Percentiles rank a stretch among this genome's conserved stretches.
phyloP scores from a whole-genome alignment of 64 coral and sea anemone genomes.

The Stichodactyla helianthus region DNA sequence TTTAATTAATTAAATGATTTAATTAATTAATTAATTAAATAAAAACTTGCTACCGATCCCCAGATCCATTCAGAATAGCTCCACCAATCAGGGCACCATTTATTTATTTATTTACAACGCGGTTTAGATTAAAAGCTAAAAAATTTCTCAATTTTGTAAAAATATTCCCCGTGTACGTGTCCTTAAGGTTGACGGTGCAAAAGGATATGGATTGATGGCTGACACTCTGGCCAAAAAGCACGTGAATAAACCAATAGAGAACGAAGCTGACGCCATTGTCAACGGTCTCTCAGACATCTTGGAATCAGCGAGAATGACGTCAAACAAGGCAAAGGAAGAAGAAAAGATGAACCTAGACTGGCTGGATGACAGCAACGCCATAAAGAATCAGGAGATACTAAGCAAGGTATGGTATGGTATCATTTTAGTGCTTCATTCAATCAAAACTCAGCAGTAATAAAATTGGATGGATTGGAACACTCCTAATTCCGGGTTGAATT shows the following conservation, averaged over 20 bases:
- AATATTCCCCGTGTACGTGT: neutral
- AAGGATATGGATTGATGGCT: slow-evolving; percentile 35
- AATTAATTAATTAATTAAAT: too few relatives aligned
- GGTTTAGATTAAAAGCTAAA: too few relatives aligned
- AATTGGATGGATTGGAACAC: too few relatives aligned
- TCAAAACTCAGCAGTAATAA: too few relatives aligned
- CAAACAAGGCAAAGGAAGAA: slow-evolving; percentile 7
- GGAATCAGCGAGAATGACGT: slow-evolving; percentile 5
- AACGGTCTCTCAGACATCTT: slow-evolving; percentile 24
- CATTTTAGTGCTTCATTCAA: neutral
- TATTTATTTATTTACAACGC: too few relatives aligned
- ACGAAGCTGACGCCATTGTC: slow-evolving; percentile 19
- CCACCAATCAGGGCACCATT: too few relatives aligned
- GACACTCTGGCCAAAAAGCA: slow-evolving; percentile 30
- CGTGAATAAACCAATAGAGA: slow-evolving; percentile 8
- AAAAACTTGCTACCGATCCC: too few relatives aligned
- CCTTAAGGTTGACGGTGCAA: slow-evolving; percentile 30
- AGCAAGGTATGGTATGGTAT: slow-evolving; percentile 14
- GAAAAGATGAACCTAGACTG: slow-evolving; percentile 34
- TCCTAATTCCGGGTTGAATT: too few relatives aligned
- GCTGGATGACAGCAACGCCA: slow-evolving; percentile 51
- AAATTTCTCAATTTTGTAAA: too few relatives aligned
- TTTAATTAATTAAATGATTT: too few relatives aligned
- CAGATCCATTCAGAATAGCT: too few relatives aligned
- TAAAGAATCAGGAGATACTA: slow-evolving; percentile 24